Base-by-base conservation (phyloP, 2,888 invertebrate species). In the Dolichopus griseipennis region DNA sequence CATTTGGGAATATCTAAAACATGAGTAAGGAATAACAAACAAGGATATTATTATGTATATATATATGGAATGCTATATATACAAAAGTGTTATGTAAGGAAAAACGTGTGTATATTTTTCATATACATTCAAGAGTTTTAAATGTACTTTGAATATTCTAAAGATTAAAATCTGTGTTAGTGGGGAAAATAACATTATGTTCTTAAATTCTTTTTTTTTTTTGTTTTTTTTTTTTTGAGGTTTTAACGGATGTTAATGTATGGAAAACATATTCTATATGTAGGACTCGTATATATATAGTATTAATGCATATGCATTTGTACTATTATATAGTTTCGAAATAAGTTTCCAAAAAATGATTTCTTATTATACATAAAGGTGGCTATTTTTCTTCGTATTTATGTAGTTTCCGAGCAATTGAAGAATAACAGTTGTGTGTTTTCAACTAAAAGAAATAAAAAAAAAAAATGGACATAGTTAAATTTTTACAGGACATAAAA, bases 401-500 rank as follows among this genome's bases (percentile, higher is more conserved):
- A 10, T 9, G 7, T 52, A 52, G n/a, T 52, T 52, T 52, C 52
- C 52, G 18, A 52, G 52, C 52, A 52, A 52, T 52, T 52, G 52
- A 52, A 52, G n/a, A 52, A 52, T 52, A 52, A 52, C 15, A 43
- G 9, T 52, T 52, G 9, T 41, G 9, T 41, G 15, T 15, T 41
- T 12, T 41, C 9, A 12, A 12, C 9, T 41, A 41, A 12, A 15
- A 9, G 8, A 15, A 41, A 41, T 2, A 15, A 41, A 2, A 41
- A 41, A 12, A 41, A 41, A 41, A 52, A 52, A 52, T n/a, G 52
- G 52, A 52, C 52, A 52, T 52, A 18, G 52, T 52, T 52, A 52
- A 52, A 52, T 52, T 52, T 52, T 52, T 52, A 52, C 52, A 52
- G 18, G 18, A 52, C 52, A 52, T 52, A 52, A 52, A 52, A 52